phyloP scores from a whole-genome alignment of 1,140 invertebrate genomes.

The Solenopsis invicta region DNA sequence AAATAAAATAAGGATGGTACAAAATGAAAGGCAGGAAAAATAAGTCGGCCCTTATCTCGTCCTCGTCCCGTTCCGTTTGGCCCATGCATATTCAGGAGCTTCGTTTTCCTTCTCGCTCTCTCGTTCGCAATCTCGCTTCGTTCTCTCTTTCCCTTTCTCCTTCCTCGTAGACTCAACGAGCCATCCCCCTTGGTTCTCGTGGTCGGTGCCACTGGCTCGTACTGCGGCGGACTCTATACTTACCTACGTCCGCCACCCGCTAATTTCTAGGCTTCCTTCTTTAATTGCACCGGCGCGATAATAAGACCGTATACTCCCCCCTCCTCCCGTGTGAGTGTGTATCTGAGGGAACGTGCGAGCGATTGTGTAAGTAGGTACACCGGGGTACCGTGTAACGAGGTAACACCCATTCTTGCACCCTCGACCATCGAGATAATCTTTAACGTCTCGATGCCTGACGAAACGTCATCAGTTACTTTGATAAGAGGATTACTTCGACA shows the following conservation, averaged over 20 bases:
- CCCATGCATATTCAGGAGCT: conserved; percentile 85
- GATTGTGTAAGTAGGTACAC: conserved; percentile 38
- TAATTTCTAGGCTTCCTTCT: conserved; percentile 86
- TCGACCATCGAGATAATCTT: conserved; percentile 81
- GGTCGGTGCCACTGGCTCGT: conserved; percentile 69
- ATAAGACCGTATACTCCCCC: conserved; percentile 78
- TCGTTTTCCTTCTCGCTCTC: conserved; percentile 67
- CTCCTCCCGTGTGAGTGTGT: conserved; percentile 2
- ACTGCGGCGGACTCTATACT: conserved; percentile 82
- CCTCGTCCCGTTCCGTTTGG: conserved; percentile 82
- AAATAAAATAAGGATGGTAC: conserved; percentile 85
- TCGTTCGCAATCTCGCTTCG: conserved; percentile 60
- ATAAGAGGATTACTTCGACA: conserved; percentile 11
- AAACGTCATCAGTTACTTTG: conserved; percentile 43
- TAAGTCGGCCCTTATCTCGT: conserved; percentile 85
- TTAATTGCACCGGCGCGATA: conserved; percentile 85
- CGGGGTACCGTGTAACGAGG: conserved; percentile 79
- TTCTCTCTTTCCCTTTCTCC: conserved; percentile 73
- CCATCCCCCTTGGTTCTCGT: conserved; percentile 73
- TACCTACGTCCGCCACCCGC: conserved; percentile 84
- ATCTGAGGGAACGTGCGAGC: conserved; percentile 8
- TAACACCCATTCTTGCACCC: conserved; percentile 81
- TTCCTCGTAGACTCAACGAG: conserved; percentile 66
- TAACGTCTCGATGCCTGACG: conserved; percentile 67
- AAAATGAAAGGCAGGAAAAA: conserved; percentile 85